Evolutionary conservation across 2,888 invertebrate species (phyloP).

Genomic region (Drosophila sordidula): DNA sequence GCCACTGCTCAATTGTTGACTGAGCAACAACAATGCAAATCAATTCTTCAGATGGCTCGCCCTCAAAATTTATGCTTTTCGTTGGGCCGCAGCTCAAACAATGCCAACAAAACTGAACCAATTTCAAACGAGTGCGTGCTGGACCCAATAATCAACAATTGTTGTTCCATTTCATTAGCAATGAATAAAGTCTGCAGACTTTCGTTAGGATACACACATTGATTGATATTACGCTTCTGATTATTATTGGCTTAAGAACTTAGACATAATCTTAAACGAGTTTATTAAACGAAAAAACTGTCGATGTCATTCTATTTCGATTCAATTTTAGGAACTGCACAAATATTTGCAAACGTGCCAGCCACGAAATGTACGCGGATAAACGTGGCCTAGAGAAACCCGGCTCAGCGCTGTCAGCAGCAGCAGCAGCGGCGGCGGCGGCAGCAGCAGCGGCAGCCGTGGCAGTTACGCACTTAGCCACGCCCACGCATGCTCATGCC

Average conservation of each 20-base stretch:
- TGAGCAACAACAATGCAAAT: slow-evolving; percentile 70
- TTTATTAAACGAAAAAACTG: slow-evolving; percentile 29
- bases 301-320: slow-evolving; percentile 29
- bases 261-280: slow-evolving; percentile 27
- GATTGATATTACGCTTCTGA: slow-evolving; percentile 46
- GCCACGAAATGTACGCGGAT: slow-evolving; percentile 72
- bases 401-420: slow-evolving; percentile 54
- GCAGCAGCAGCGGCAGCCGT: slow-evolving; percentile 52
- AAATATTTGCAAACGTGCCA: slow-evolving; percentile 70
- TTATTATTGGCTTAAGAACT: slow-evolving; percentile 35
- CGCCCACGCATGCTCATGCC: slow-evolving; percentile 62
- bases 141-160: slow-evolving; percentile 55
- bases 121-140: slow-evolving; percentile 30
- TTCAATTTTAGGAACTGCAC: slow-evolving; percentile 56
- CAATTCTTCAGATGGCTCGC: slow-evolving; percentile 60
- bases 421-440: slow-evolving; percentile 41
- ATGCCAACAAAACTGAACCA: slow-evolving; percentile 47
- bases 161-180: slow-evolving; percentile 70
- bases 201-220: slow-evolving; percentile 45
- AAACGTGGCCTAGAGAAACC: slow-evolving; percentile 73
- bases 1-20: slow-evolving; percentile 65
- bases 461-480: slow-evolving; percentile 58
- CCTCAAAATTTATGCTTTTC: slow-evolving; percentile 49
- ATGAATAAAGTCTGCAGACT: slow-evolving; percentile 67
- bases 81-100: slow-evolving; percentile 49